Base-by-base conservation (phyloP, 2,797 vertebrate genomes). In the Eutrigla gurnardus region DNA sequence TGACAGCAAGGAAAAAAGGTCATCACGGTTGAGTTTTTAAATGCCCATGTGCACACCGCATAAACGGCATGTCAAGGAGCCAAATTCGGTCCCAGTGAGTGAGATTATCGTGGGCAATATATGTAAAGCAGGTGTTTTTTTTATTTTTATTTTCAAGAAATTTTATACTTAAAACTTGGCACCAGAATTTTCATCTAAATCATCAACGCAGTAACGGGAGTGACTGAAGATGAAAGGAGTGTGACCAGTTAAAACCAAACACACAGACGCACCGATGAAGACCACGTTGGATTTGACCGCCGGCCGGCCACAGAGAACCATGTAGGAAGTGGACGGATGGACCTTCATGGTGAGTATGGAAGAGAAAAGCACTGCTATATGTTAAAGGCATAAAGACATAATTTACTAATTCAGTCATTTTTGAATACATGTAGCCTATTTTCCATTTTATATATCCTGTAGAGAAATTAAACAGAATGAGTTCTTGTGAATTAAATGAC, bases 321-420 rank as follows among this genome's bases (percentile, higher is more conserved):
- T 57, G 33, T 60, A 9, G 42, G 58, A 54, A 66, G 53, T n/a
- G 36, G 47, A 40, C 57, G 58, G 33, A 66, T 57, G 40, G 45
- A 47, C 74, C 53, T 33, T 47, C 5, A 42, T 76, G 78, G 92
- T 93, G n/a, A 90, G 91, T 91, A 87, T 81, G 54, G 74, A 80
- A 68, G 66, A 65, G 12, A 37, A 36, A 52, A 73, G 32, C 15
- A 9, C n/a, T 18, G n/a, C 4, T 40, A 32, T 66, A 54, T 69
- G 18, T 46, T 14, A 45, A 8, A 1, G 4, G 5, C 7, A n/a
- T 2, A 39, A 7, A 54, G 6, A 43, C 33, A 35, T 53, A 7
- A 37, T 61, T 12, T 15, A 54, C 18, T 42, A 25, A 25, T 25
- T 25, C 25, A 25, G n/a, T 65, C 3, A 32, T 37, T 70, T 46